Evolutionary conservation across 2,888 invertebrate species (phyloP).

Genomic region (Sylvicola cinctus): DNA sequence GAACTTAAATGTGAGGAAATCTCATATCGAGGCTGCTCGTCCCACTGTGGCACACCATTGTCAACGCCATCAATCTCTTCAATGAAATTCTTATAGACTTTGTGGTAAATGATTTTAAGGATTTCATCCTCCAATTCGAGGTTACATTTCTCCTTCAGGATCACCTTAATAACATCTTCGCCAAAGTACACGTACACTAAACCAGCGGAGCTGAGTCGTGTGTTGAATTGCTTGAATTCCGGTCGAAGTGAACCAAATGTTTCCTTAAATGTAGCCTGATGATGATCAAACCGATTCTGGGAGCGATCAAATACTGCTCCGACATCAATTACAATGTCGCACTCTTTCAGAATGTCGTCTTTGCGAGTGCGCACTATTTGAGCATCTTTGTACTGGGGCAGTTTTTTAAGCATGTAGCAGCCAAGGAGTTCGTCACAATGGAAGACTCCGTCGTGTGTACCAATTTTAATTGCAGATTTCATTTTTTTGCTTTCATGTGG

Average conservation of each 20-base stretch:
- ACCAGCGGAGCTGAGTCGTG: constrained; percentile 86
- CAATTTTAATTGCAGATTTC: constrained; percentile 35
- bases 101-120: constrained; percentile 35
- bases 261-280: constrained; percentile 59
- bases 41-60: constrained; percentile 77
- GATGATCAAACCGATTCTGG: constrained; percentile 76
- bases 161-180: constrained; percentile 43
- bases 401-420: constrained; percentile 66
- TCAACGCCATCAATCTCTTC: constrained; percentile 93
- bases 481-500: too few species aligned
- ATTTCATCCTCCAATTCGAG: constrained; percentile 28
- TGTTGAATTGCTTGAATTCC: constrained; percentile 28
- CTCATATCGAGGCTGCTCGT: constrained; percentile 49
- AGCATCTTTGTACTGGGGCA: constrained; percentile 65
- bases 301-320: constrained; percentile 66
- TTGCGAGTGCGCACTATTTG: constrained; percentile 52
- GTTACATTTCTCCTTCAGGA: constrained; percentile 27
- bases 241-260: constrained; percentile 29
- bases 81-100: constrained; percentile 70
- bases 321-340: constrained; percentile 91
- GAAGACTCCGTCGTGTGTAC: constrained; percentile 65
- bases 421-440: constrained; percentile 94
- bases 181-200: constrained; percentile 83
- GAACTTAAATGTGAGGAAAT: constrained; percentile 61
- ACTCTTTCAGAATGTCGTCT: constrained; percentile 40